phyloP scores from a whole-genome alignment of 2,113 vertebrate species.

The Sorex araneus region DNA sequence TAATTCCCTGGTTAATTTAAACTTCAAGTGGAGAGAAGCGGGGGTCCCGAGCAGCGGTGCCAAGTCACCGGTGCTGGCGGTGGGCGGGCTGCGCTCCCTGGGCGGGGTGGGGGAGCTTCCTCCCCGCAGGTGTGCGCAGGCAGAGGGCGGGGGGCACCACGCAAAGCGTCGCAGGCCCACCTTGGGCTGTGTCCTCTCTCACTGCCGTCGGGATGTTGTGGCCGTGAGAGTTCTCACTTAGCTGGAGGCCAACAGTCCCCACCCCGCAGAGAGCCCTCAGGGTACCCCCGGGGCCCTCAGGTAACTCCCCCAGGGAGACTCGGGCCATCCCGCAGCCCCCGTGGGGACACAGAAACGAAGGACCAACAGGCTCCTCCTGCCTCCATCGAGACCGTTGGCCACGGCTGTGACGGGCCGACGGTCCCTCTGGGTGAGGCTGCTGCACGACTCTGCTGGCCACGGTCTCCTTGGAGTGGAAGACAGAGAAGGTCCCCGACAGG shows the following conservation, averaged over 20 bases:
- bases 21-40: constrained; percentile 40
- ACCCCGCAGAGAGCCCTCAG: not conserved
- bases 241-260: not conserved
- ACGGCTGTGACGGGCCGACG: not conserved
- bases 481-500: not conserved
- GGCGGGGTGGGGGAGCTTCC: not conserved
- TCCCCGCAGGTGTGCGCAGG: not conserved
- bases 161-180: not conserved
- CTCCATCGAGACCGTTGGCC: fast-evolving
- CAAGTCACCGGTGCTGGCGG: not conserved
- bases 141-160: too few species aligned
- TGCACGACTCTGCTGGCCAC: not conserved
- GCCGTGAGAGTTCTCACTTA: too few species aligned
- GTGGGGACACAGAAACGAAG: not conserved
- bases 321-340: not conserved
- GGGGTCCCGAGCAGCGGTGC: not conserved
- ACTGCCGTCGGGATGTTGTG: not conserved
- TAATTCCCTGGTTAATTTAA: constrained; percentile 73
- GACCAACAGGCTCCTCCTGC: not conserved
- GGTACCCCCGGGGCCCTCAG: not conserved
- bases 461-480: not conserved
- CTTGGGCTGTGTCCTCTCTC: fast-evolving
- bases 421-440: not conserved
- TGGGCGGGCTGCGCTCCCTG: not conserved
- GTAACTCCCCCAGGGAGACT: not conserved